Base-by-base conservation (phyloP, 2,113 vertebrate species). In the Tiliqua scincoides region DNA sequence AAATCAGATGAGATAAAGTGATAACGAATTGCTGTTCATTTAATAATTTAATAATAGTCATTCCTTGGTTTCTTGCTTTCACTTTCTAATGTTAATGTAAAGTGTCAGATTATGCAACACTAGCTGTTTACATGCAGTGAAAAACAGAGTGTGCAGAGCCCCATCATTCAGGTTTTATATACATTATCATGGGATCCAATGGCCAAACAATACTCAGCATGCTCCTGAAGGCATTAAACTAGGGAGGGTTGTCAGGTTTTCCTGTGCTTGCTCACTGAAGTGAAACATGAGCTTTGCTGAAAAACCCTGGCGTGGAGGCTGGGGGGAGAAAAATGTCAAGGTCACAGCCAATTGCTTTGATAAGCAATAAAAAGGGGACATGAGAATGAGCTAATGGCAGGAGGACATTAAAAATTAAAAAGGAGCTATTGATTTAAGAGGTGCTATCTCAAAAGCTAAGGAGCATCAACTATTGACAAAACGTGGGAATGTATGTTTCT, bases 361-460 rank as follows among this genome's bases (percentile, higher is more conserved):
- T 93, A 89, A 95, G 84, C 80, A 94, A 94, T 89, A 88, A 95
- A 92, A 89, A 91, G 83, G 61, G 84, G 76, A 86, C 80, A 84
- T 14, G 81, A 91, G 71, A 90, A 79, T 0, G 27, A 74, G 85
- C 92, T 97, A 95, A 95, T 96, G 94, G 88, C 85, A 93, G 37
- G 40, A 93, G 72, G 79, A 86, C 87, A 96, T 97, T 89, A 97
- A 97, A 94, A 95, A 96, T 96, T 96, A 76, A 96, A 95, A 93
- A 94, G 77, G 61, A 91, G 63, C 72, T 95, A 96, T 95, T 93
- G 96, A 96, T 95, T 93, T 88, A 86, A 94, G 76, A 91, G 89
- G 85, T 94, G 87, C 72, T 90, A 78, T 89, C 8, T 43, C 68
- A 92, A 89, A 89, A 92, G 88, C 71, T 87, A 94, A 94, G 87